Evolutionary conservation across 2,888 invertebrate genomes (phyloP).

Genomic region (Cordilura impudica): DNA sequence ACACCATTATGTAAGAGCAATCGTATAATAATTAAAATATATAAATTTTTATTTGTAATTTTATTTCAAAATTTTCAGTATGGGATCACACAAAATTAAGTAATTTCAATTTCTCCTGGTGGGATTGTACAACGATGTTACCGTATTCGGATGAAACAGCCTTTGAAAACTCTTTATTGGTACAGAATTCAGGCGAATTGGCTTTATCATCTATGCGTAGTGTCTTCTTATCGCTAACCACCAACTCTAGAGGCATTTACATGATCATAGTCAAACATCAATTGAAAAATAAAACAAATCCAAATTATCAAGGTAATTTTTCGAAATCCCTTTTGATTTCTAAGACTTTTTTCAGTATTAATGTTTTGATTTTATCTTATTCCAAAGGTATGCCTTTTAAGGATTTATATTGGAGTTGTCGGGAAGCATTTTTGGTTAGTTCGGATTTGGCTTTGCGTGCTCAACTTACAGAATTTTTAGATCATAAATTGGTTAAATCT

Average conservation of each 20-base stretch:
- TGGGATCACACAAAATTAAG: conserved; percentile 93
- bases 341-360: not conserved
- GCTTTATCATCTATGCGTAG: conserved; percentile 92
- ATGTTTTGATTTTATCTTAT: conserved; percentile 43
- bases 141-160: conserved; percentile 91
- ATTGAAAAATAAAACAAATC: conserved; percentile 84
- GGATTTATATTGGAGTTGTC: conserved; percentile 89
- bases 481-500: conserved; percentile 93
- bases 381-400: conserved; percentile 89
- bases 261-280: conserved; percentile 89
- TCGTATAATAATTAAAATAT: not conserved
- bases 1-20: conserved; percentile 88
- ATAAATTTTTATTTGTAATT: not conserved
- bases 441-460: conserved; percentile 94
- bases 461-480: conserved; percentile 95
- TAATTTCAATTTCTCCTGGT: conserved; percentile 93
- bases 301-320: conserved; percentile 85
- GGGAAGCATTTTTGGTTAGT: conserved; percentile 94
- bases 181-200: conserved; percentile 87
- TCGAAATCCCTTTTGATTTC: not conserved
- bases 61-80: conserved; percentile 80
- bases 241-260: conserved; percentile 92
- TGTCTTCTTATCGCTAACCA: conserved; percentile 93
- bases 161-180: conserved; percentile 89
- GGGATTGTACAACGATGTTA: conserved; percentile 91